These are phyloP conservation scores for Drosophila paranaensis DNA, from an alignment of 2,888 invertebrate species.

Conservation along the genomic window DNA sequence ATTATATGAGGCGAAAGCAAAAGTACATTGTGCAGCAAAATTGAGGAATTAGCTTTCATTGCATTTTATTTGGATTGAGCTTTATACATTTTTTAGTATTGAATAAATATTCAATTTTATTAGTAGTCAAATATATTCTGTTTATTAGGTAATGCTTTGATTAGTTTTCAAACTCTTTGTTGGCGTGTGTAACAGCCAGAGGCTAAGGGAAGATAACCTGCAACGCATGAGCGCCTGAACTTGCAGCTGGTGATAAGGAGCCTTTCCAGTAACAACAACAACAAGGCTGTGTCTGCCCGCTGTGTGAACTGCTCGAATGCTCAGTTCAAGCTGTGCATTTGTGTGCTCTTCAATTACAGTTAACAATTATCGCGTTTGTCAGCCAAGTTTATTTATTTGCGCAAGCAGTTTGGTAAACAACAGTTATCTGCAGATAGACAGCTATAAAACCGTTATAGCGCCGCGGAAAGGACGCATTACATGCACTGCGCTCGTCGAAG, in stretches of 20 bases:
- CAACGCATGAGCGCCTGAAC: constrained; percentile 45
- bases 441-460: constrained; percentile 48
- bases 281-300: constrained; percentile 36
- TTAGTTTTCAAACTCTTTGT: neutral
- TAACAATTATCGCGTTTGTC: constrained; percentile 51
- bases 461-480: constrained; percentile 47
- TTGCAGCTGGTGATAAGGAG: constrained; percentile 55
- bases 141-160: neutral
- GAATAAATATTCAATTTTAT: too few relatives aligned
- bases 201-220: constrained; percentile 50
- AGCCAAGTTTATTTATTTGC: constrained; percentile 24
- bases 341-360: constrained; percentile 54
- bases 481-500: constrained; percentile 12
- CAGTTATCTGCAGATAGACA: constrained; percentile 46
- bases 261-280: constrained; percentile 27
- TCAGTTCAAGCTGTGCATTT: constrained; percentile 41
- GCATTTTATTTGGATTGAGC: neutral
- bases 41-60: neutral
- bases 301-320: constrained; percentile 37
- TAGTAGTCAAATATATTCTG: neutral
- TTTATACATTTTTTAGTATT: neutral
- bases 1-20: neutral
- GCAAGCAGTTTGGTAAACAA: constrained; percentile 45
- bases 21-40: constrained; percentile 7
- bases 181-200: neutral